Base-by-base conservation (phyloP, 2,888 invertebrate genomes). In the Carabus problematicus region DNA sequence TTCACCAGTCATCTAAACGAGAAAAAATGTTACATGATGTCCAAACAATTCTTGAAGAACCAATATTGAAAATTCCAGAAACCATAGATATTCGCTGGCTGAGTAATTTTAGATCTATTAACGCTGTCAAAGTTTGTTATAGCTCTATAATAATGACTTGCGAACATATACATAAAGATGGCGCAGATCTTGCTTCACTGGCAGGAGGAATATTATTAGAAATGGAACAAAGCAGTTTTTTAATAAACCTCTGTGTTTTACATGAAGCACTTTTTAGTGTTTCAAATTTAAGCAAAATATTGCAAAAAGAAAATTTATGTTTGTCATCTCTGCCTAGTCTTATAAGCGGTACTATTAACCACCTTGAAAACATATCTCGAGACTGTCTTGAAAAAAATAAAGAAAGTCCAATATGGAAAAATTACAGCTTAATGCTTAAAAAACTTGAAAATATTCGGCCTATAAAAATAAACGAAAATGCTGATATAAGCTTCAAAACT, bases 31-130 rank as follows among this genome's bases (percentile, higher is more conserved):
- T 29, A 29, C 29, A 29, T 29, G 45, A 45, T n/a, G 6, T 45
- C 45, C 45, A 45, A 45, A 45, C 45, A 3, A 45, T 45, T 45
- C 45, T 45, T 45, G 45, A 45, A 45, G 45, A 45, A 45, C 45
- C 45, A 45, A 45, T 45, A 45, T 45, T 45, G 45, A 45, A 45
- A 45, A 45, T 45, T 45, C 7, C 45, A 45, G 45, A 45, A 45
- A 45, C 29, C 14, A 45, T 45, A 45, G 45, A 45, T 45, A 45
- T 45, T 6, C 45, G 45, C 45, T 45, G 45, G 45, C 45, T 45
- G 45, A 45, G 45, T 45, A 45, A 45, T 45, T 45, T 45, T 45
- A 45, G 45, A 45, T 45, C 45, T 2, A 45, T 45, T 45, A 45
- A 45, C 45, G 45, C 45, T 2, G 45, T 45, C 7, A 45, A 45